Base-by-base conservation (phyloP, 1,140 invertebrate genomes). In the Camponotus floridanus region DNA sequence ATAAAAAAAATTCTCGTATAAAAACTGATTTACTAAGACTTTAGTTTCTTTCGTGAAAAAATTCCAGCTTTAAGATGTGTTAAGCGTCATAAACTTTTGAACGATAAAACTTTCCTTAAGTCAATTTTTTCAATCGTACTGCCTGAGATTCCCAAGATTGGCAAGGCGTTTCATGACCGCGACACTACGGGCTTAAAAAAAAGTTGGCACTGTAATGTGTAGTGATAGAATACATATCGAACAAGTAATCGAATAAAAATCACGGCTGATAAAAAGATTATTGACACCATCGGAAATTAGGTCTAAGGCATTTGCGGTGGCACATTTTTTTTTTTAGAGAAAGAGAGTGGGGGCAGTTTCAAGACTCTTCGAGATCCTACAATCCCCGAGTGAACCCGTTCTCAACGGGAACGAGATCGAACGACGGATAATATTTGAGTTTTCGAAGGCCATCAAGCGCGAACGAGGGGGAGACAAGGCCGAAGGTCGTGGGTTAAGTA, bases 391-490 rank as follows among this genome's bases (percentile, higher is more conserved):
- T 55, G 33, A 15, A 26, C 42, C 42, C 42, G 59, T 80, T 45
- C 64, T 48, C 26, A 51, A 59, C 76, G 48, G 65, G 8, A 39
- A 26, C 62, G 55, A 64, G 85, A 90, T 90, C 62, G 76, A 88
- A 81, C 83, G 87, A 86, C 79, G 86, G 90, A 93, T 92, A 93
- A 93, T 92, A 93, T 93, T 93, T 93, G 92, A 92, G 90, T 92
- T 92, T 90, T 91, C 90, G 86, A 88, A 90, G 76, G 76, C 81
- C 79, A 88, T 90, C 88, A 78, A 88, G 26, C 76, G 15, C 48
- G 61, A 87, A 76, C 68, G 62, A 45, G 8, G 45, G 21, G 83
- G 48, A 68, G 83, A 81, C 80, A 74, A 86, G 90, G 86, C 67
- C 87, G 90, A 81, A 91, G 89, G 88, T 92, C 87, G 87, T 91